These are phyloP conservation scores for Apis dorsata DNA, from an alignment of 1,140 invertebrate genomes.

Conservation along the genomic window DNA sequence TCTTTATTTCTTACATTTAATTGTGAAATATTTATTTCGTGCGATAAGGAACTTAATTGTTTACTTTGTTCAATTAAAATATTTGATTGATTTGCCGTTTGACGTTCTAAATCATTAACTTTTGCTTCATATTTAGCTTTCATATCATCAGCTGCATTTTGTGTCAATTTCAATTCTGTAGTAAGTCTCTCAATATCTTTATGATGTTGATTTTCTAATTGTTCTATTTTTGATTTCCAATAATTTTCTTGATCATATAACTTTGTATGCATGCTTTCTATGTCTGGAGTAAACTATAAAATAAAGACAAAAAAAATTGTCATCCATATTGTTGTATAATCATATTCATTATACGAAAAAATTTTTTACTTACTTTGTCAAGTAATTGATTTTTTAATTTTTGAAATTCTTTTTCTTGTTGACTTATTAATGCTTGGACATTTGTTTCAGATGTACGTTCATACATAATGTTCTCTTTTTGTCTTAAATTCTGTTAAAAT, in stretches of 20 bases:
- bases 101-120: conserved; percentile 73
- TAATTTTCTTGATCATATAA: conserved; percentile 75
- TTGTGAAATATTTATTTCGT: conserved; percentile 60
- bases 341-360: not conserved
- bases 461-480: conserved; percentile 47
- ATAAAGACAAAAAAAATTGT: not conserved
- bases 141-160: conserved; percentile 68
- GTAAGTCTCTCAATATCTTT: conserved; percentile 74
- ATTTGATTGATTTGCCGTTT: conserved; percentile 69
- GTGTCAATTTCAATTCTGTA: conserved; percentile 73
- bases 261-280: conserved; percentile 76
- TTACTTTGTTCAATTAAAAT: conserved; percentile 73
- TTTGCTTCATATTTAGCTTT: conserved; percentile 74
- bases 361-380: conserved; percentile 57
- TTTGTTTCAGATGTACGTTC: conserved; percentile 61
- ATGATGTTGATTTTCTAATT: conserved; percentile 74
- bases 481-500: conserved; percentile 46
- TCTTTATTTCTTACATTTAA: conserved; percentile 32
- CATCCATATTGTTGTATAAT: not conserved
- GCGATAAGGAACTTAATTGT: conserved; percentile 71
- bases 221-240: conserved; percentile 76
- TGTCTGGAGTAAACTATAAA: conserved; percentile 67
- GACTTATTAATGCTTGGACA: conserved; percentile 67
- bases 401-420: conserved; percentile 75
- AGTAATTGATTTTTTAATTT: conserved; percentile 70